These are phyloP conservation scores for Istiophorus platypterus DNA, from an alignment of 2,113 vertebrate species.

Conservation along the genomic window DNA sequence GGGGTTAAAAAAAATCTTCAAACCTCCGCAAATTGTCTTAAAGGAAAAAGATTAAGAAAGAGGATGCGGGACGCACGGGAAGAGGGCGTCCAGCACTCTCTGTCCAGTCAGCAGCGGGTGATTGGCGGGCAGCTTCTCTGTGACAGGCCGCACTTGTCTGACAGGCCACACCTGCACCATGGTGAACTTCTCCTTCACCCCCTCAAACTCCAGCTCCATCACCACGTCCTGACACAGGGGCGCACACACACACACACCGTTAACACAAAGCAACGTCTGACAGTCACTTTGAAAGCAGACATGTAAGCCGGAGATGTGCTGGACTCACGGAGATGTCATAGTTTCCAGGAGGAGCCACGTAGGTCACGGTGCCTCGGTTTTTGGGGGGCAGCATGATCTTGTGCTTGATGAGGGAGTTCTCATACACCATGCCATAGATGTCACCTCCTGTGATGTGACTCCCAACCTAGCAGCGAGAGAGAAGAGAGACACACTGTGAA, in stretches of 20 bases:
- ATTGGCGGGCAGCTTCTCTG: constrained; percentile 96
- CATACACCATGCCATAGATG: constrained; percentile 92
- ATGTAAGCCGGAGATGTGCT: rapidly evolving
- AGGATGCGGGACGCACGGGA: constrained; percentile 88
- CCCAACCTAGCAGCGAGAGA: constrained; percentile 86
- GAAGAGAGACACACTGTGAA: neutral
- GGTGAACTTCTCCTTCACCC: constrained; percentile 95
- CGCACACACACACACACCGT: neutral
- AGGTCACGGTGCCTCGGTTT: constrained; percentile 95
- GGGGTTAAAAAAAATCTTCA: neutral
- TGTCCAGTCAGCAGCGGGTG: constrained; percentile 96
- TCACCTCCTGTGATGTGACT: constrained; percentile 98
- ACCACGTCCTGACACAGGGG: constrained; percentile 90
- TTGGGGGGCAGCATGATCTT: constrained; percentile 97
- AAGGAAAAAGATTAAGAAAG: neutral
- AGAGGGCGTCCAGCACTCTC: constrained; percentile 95
- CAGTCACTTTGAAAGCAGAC: neutral
- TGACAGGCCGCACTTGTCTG: constrained; percentile 94
- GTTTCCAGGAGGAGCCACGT: constrained; percentile 93
- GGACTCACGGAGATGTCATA: constrained; percentile 93
- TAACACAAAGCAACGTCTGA: neutral
- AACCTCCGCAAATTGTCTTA: neutral
- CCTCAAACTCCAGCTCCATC: constrained; percentile 97
- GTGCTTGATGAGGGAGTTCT: constrained; percentile 98
- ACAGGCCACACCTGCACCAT: constrained; percentile 99